Conservation (phyloP, 2,113 vertebrate genomes). For the Elephantulus edwardii region DNA sequence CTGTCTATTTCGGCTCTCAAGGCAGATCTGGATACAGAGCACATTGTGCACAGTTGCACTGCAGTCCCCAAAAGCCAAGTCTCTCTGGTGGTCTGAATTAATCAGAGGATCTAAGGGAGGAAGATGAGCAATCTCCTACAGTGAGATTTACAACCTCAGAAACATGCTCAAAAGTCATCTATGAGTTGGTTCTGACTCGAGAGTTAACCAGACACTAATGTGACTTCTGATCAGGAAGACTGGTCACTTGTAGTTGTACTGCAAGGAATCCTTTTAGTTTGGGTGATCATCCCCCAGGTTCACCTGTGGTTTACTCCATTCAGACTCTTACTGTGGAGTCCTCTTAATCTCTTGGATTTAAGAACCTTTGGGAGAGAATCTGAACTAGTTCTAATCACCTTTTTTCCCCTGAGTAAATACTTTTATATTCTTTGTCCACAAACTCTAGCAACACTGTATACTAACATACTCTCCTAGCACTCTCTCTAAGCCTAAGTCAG, state of each 20-base stretch:
- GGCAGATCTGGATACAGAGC: background rate
- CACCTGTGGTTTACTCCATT: background rate
- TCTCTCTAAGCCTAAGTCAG: background rate
- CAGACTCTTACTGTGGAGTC: background rate
- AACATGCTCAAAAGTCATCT: no score
- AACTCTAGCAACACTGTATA: background rate
- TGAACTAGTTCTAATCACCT: background rate
- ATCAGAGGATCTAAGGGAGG: no score
- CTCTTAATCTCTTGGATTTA: no score
- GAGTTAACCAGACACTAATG: background rate
- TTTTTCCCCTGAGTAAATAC: background rate
- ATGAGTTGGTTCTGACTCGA: no score
- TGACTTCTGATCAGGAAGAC: background rate
- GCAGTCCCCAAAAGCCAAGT: no score
- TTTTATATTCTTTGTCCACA: background rate
- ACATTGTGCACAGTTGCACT: no score
- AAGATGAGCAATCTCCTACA: no score
- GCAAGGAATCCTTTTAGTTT: background rate
- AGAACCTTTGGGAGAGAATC: background rate
- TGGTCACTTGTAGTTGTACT: background rate
- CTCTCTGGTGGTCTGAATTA: no score
- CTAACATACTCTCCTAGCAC: background rate
- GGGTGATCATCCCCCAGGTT: background rate
- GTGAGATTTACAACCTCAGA: no score
- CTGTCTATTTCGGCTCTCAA: background rate